These are phyloP conservation scores for Hermaeophaga mercurialis DNA, from an alignment of 2,888 invertebrate species.

Conservation along the genomic window DNA sequence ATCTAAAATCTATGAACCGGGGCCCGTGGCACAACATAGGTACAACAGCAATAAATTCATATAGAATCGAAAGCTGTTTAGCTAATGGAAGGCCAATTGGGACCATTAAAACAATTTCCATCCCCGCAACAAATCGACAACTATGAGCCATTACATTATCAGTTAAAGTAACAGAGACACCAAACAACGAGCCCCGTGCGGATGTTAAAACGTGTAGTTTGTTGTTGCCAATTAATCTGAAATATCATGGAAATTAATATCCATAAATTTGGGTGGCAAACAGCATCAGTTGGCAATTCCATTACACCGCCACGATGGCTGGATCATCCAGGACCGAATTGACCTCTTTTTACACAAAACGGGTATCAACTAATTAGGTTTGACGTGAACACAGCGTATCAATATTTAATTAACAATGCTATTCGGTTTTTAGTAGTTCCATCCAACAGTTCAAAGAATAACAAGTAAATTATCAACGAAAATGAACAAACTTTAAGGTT, in stretches of 20 bases:
- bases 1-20: not conserved
- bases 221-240: slow-evolving; percentile 46
- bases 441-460: no score
- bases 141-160: slow-evolving; percentile 26
- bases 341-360: no score
- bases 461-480: no score
- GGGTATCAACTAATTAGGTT: no score
- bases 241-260: slow-evolving; percentile 54
- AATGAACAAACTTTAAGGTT: no score
- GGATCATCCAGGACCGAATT: slow-evolving; percentile 3
- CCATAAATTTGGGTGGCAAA: slow-evolving; percentile 56
- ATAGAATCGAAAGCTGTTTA: slow-evolving; percentile 13
- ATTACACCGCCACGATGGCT: slow-evolving; percentile 45
- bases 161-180: not conserved
- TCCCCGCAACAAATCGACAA: slow-evolving; percentile 31
- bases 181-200: slow-evolving; percentile 6
- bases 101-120: slow-evolving; percentile 26
- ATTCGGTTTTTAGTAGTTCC: no score
- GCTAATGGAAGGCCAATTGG: slow-evolving; percentile 22
- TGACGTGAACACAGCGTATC: no score
- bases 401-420: no score
- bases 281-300: slow-evolving; percentile 54
- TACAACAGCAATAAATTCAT: slow-evolving; percentile 6
- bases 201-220: slow-evolving; percentile 30
- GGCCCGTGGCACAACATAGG: not conserved